These are phyloP conservation scores for Margarornis squamiger DNA, from an alignment of 2,797 vertebrate genomes.

Conservation along the genomic window DNA sequence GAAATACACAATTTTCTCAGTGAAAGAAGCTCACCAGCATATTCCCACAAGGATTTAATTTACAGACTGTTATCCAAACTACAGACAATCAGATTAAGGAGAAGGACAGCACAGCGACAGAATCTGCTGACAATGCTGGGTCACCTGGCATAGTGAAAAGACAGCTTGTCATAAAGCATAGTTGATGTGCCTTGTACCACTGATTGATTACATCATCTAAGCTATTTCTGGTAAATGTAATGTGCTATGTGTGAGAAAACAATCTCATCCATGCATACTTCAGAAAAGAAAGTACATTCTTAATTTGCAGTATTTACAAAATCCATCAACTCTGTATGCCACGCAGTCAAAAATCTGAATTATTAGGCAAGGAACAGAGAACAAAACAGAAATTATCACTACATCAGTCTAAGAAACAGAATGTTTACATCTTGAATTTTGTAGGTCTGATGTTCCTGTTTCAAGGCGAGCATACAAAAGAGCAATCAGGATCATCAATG, in stretches of 20 bases:
- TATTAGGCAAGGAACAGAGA: not conserved
- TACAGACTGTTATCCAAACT: not conserved
- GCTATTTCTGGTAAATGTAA: too few species aligned
- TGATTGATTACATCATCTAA: too few species aligned
- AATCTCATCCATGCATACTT: too few species aligned
- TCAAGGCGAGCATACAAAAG: not conserved
- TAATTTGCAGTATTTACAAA: not conserved
- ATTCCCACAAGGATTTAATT: not conserved
- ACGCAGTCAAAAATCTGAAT: not conserved
- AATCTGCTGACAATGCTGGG: not conserved
- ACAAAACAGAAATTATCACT: not conserved
- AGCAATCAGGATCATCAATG: not conserved
- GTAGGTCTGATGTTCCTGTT: not conserved
- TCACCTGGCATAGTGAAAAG: too few species aligned
- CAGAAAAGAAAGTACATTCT: not conserved
- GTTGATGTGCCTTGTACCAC: too few species aligned
- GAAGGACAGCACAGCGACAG: not conserved
- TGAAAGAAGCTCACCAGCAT: not conserved
- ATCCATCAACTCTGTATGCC: not conserved
- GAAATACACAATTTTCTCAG: not conserved
- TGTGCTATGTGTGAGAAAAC: too few species aligned
- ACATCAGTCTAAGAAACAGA: not conserved
- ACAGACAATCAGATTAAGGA: not conserved
- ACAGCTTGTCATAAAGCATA: too few species aligned
- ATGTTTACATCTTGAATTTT: not conserved